A percentile compares a stretch with the other conserved stretches of the same genome.
These are phyloP conservation scores for Drosophila pseudoananassae DNA, from an alignment of 1,140 invertebrate genomes.

Conservation along the genomic window DNA sequence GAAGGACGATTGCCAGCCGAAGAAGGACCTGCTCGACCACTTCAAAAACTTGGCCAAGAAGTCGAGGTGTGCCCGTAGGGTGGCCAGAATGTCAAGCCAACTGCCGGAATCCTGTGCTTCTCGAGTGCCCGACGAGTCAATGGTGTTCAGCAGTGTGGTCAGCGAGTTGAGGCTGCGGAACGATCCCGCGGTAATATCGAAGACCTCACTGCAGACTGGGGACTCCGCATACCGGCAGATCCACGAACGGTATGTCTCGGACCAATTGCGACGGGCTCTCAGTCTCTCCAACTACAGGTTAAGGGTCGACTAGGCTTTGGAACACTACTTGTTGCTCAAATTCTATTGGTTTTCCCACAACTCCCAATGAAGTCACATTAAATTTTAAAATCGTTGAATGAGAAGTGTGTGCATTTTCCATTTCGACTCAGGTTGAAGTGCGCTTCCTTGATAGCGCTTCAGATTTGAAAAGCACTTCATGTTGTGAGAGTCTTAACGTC, in stretches of 20 bases:
- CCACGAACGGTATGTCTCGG: not conserved
- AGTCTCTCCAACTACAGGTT: not conserved
- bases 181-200: not conserved
- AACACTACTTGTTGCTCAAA: not conserved
- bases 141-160: not conserved
- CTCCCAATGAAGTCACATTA: not conserved
- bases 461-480: not conserved
- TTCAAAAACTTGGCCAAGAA: slow-evolving; percentile 3
- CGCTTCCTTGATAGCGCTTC: not conserved
- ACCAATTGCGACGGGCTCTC: not conserved
- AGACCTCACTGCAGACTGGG: not conserved
- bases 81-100: not conserved
- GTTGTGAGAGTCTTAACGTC: not conserved
- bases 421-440: not conserved
- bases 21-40: slow-evolving; percentile 2
- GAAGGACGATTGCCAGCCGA: not conserved
- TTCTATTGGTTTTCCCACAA: not conserved
- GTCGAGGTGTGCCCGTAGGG: slow-evolving; percentile 7
- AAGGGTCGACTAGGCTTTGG: not conserved
- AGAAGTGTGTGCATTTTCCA: slow-evolving; percentile 5
- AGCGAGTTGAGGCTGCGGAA: not conserved
- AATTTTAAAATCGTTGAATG: not conserved
- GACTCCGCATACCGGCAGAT: not conserved
- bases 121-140: not conserved
- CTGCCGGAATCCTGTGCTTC: not conserved